phyloP scores from a whole-genome alignment of 1,140 invertebrate species.

The Caerostris extrusa region DNA sequence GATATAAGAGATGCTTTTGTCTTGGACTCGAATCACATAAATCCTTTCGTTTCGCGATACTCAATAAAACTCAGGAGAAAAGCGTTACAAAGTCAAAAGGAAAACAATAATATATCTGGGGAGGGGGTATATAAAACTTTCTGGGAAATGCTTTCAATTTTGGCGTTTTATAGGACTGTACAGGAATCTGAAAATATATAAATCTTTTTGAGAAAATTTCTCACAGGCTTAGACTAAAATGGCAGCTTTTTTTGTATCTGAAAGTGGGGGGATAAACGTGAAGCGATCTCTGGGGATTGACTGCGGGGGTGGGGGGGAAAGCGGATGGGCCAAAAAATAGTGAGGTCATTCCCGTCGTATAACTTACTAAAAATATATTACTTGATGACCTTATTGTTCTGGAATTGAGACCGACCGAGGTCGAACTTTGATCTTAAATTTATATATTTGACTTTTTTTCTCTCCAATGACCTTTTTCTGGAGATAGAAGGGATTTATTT shows the following conservation, averaged over 20 bases:
- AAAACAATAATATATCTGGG: slow-evolving; percentile 22
- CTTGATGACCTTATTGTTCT: slow-evolving; percentile 45
- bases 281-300: not conserved
- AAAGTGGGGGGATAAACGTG: not conserved
- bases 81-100: not conserved
- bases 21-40: not conserved
- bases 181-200: slow-evolving; percentile 31
- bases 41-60: not conserved
- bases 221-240: slow-evolving; percentile 28
- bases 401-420: not conserved
- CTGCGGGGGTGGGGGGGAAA: not conserved
- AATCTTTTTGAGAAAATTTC: slow-evolving; percentile 30
- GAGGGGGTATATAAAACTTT: not conserved
- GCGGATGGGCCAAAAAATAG: not conserved
- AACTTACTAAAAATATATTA: slow-evolving; percentile 39
- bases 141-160: slow-evolving; percentile 7
- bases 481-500: not conserved
- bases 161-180: slow-evolving; percentile 22
- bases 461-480: not conserved
- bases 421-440: slow-evolving; percentile 16
- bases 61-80: not conserved
- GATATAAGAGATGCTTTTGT: too few relatives aligned
- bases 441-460: slow-evolving; percentile 29
- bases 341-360: slow-evolving; percentile 11
- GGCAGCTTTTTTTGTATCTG: slow-evolving; percentile 32